Conservation (phyloP, 2,797 vertebrate genomes). For the Pterois miles region DNA sequence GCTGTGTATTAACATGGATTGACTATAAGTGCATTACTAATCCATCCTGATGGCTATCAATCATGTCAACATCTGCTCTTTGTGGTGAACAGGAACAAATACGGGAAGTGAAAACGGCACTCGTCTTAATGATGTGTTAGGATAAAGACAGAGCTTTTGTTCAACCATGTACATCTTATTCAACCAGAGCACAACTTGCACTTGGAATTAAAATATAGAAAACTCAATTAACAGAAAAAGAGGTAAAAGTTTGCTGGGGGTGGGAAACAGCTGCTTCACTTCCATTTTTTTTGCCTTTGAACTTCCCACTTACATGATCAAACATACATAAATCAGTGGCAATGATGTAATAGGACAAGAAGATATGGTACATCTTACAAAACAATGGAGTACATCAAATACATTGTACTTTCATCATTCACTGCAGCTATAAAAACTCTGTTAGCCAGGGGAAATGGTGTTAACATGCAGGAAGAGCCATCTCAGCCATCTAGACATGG, state of each 20-base stretch:
- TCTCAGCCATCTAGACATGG: conserved; percentile 58
- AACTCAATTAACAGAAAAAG: background rate
- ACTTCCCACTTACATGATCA: background rate
- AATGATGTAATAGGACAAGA: conserved; percentile 29
- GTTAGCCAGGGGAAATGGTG: conserved; percentile 39
- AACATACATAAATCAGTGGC: conserved; percentile 19
- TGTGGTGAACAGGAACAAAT: conserved; percentile 32
- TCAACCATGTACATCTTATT: background rate
- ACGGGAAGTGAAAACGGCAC: conserved; percentile 28
- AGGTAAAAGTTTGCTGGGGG: background rate
- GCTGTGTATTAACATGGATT: conserved; percentile 40
- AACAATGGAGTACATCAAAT: conserved; percentile 34
- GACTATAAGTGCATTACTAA: conserved; percentile 43
- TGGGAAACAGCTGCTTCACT: background rate
- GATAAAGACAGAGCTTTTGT: conserved; percentile 23
- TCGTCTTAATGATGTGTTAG: background rate
- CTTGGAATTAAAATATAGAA: conserved; percentile 4
- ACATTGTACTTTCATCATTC: conserved; percentile 23
- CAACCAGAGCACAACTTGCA: background rate
- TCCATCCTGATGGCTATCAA: conserved; percentile 46
- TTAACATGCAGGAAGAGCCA: conserved; percentile 50
- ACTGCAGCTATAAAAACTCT: background rate
- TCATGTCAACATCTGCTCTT: conserved; percentile 46
- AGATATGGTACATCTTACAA: conserved; percentile 3
- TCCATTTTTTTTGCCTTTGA: conserved; percentile 2